phyloP scores from a whole-genome alignment of 2,797 vertebrate genomes.

The Leuciscus waleckii region DNA sequence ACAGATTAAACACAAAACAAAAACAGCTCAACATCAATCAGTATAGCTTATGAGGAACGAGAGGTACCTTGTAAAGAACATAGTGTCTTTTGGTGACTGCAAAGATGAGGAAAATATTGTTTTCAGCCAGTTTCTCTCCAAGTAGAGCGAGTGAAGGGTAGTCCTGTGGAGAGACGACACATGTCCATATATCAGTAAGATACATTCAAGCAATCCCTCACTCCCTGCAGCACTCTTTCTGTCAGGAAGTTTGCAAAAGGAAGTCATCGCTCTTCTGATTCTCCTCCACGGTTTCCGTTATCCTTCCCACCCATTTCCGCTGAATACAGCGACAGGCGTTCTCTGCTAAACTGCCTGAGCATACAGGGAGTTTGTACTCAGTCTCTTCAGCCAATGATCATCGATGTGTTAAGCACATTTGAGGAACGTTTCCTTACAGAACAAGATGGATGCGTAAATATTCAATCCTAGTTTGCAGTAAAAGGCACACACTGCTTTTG shows the following conservation, averaged over 20 bases:
- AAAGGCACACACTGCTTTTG: conserved; percentile 2
- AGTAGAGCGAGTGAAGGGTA: conserved; percentile 96
- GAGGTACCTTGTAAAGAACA: conserved; percentile 91
- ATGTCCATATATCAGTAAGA: conserved; percentile 38
- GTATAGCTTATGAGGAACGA: neutral
- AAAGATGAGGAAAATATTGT: conserved; percentile 96
- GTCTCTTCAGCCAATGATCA: neutral
- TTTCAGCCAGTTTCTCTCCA: conserved; percentile 95
- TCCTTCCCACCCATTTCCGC: conserved; percentile 49
- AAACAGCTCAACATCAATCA: neutral
- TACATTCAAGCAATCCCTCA: conserved; percentile 25
- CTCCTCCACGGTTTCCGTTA: conserved; percentile 51
- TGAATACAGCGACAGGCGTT: conserved; percentile 23
- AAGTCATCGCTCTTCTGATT: conserved; percentile 55
- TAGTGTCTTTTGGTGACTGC: conserved; percentile 93
- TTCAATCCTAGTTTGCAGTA: conserved; percentile 4
- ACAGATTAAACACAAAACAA: neutral
- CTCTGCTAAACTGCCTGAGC: neutral
- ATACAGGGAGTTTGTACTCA: neutral
- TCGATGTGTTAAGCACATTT: neutral
- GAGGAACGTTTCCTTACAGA: neutral
- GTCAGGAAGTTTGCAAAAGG: conserved; percentile 47
- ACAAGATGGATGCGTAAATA: neutral
- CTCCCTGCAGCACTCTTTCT: conserved; percentile 24
- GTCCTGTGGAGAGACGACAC: conserved; percentile 78